Evolutionary conservation across 2,888 invertebrate species (phyloP), one percentile per base, ranked within the genome.

Genomic region (Sialis fuliginosa): DNA sequence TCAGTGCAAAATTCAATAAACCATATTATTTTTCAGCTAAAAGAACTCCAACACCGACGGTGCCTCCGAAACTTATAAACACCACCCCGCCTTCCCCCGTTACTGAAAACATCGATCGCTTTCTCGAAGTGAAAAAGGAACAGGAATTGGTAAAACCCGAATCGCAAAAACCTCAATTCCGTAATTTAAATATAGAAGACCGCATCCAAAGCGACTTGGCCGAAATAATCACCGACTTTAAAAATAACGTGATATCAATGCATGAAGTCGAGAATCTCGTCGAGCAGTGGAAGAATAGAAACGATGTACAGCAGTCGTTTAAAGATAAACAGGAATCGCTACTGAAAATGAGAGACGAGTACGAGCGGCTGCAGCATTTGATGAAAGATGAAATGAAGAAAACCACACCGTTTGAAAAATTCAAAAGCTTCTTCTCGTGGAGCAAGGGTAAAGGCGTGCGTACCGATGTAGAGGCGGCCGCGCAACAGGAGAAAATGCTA

Each of bases 211-310:
- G 85, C 52, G 88, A 90, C 59, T 68, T 90, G 49, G 75, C 83
- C 4, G 88, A 89, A 66, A 86, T 90, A 45, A 85, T 90, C 60
- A 85, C 81, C 58, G 88, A 89, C 57, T 89, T 87, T 58, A 89
- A 90, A 62, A 88, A 88, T 58, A 87, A 89, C 58, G 86, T 88
- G 4, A 81, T 87, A 53, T 81, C 85, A 0, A 84, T 90, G 58
- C 74, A 79, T 0, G 87, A 89, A 66, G 85, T 88, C 0, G 89
- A 89, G 62, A 77, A 82, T 54, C 67, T 90, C 45, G 89, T 90
- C 1, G 82, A 84, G 62, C 82, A 83, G 58, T 90, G 90, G 90
- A 79, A 78, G 57, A 86, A 84, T 55, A 73, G 89, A 48, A 86
- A 88, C 56, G 89, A 89, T 61, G 88, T 89, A 0, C 84, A 86